phyloP scores from a whole-genome alignment of 2,797 vertebrate species.

The Scolopax rusticola region DNA sequence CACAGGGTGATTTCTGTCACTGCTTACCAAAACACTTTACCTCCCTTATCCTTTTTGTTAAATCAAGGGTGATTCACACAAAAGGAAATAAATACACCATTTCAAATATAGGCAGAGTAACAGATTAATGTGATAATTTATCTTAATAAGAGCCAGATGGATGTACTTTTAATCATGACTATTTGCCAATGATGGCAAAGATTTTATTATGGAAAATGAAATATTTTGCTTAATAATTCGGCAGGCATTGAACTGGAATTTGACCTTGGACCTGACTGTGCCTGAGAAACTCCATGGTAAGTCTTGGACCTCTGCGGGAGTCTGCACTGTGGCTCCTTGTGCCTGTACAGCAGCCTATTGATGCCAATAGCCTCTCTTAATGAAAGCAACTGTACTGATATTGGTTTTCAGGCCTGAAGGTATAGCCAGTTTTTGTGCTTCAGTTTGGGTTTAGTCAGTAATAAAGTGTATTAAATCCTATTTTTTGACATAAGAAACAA shows the following conservation, averaged over 20 bases:
- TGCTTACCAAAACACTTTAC: background rate
- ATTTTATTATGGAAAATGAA: background rate
- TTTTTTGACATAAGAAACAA: background rate
- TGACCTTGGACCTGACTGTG: background rate
- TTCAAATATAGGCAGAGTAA: slow-evolving; percentile 19
- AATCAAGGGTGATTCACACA: background rate
- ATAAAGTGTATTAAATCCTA: background rate
- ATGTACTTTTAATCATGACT: slow-evolving; percentile 16
- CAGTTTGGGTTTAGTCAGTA: background rate
- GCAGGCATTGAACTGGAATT: background rate
- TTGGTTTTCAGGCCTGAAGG: background rate
- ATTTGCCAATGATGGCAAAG: slow-evolving; percentile 27
- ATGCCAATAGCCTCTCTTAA: background rate
- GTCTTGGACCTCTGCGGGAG: background rate
- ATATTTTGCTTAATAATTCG: slow-evolving; percentile 7
- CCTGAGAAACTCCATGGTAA: background rate
- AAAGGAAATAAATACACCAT: background rate
- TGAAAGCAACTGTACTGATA: background rate
- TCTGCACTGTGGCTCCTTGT: background rate
- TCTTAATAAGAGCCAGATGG: slow-evolving; percentile 16
- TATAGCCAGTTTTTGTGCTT: background rate
- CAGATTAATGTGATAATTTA: slow-evolving; percentile 42
- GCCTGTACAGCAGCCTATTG: background rate
- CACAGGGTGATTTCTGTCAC: slow-evolving; percentile 8
- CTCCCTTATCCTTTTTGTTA: slow-evolving; percentile 19